A percentile compares a stretch with the other conserved stretches of the same genome.
phyloP scores from a whole-genome alignment of 2,888 invertebrate genomes.

The Drosophila paracracens region DNA sequence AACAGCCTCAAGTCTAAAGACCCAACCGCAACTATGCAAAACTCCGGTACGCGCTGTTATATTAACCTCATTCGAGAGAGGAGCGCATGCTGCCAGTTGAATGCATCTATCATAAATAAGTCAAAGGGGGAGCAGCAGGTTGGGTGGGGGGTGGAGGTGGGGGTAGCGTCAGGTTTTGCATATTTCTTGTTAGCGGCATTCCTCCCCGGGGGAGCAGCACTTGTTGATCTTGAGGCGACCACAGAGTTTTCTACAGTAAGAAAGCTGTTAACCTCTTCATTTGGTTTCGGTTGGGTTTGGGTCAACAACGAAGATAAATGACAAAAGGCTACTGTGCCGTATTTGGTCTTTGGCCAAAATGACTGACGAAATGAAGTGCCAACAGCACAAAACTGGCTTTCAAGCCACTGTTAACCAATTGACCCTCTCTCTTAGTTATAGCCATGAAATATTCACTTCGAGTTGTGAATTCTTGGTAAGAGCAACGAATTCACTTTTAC shows the following conservation, averaged over 20 bases:
- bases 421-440: conserved; percentile 62
- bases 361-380: conserved; percentile 26
- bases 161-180: conserved; percentile 10
- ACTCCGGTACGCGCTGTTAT: conserved; percentile 62
- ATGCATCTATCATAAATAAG: conserved; percentile 30
- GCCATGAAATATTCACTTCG: conserved; percentile 59
- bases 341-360: conserved; percentile 36
- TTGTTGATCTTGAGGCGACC: conserved; percentile 53
- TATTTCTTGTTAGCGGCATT: conserved; percentile 59
- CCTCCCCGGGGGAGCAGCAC: conserved; percentile 24
- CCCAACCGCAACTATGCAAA: conserved; percentile 70
- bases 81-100: conserved; percentile 34
- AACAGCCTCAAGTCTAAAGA: conserved; percentile 45
- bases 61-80: conserved; percentile 68
- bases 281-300: conserved; percentile 12
- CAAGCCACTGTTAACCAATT: conserved; percentile 12
- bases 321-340: conserved; percentile 75
- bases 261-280: conserved; percentile 74
- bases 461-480: conserved; percentile 56
- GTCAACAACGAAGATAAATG: conserved; percentile 68
- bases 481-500: conserved; percentile 65
- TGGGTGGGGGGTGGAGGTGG: neutral
- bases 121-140: neutral
- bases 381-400: conserved; percentile 21
- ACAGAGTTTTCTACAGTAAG: conserved; percentile 66